These are phyloP conservation scores for Aphidius ervi DNA, from an alignment of 1,140 invertebrate species.

Conservation along the genomic window DNA sequence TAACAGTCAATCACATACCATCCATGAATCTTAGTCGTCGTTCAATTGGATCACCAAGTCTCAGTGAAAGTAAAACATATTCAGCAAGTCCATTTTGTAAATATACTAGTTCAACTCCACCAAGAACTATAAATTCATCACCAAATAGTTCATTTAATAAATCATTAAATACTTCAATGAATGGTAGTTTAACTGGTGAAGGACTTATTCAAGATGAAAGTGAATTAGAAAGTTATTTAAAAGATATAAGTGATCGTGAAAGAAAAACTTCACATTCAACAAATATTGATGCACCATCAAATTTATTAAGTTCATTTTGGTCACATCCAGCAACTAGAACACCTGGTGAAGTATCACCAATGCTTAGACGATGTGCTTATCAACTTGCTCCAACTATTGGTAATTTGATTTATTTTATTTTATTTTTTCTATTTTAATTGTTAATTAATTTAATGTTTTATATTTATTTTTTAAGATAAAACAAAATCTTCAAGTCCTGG, in stretches of 20 bases:
- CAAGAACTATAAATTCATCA: slow-evolving; percentile 29
- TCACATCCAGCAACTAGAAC: slow-evolving; percentile 55
- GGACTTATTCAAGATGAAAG: slow-evolving; percentile 41
- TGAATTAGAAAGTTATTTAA: slow-evolving; percentile 41
- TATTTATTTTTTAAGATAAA: slow-evolving; percentile 30
- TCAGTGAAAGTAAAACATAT: slow-evolving; percentile 41
- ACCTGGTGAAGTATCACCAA: slow-evolving; percentile 53
- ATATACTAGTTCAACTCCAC: slow-evolving; percentile 30
- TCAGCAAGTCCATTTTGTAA: slow-evolving; percentile 37
- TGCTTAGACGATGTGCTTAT: slow-evolving; percentile 54
- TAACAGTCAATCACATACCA: slow-evolving; percentile 32
- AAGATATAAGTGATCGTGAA: slow-evolving; percentile 35
- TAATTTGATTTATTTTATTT: slow-evolving; percentile 26
- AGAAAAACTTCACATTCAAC: slow-evolving; percentile 34
- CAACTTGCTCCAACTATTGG: slow-evolving; percentile 56
- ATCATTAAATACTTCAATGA: slow-evolving; percentile 38
- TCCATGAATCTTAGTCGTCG: slow-evolving; percentile 38
- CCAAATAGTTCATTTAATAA: slow-evolving; percentile 38
- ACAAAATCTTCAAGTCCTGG: slow-evolving; percentile 49
- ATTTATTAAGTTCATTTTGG: slow-evolving; percentile 56
- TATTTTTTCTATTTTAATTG: too few relatives aligned
- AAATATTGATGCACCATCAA: slow-evolving; percentile 44
- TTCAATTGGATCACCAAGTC: slow-evolving; percentile 32
- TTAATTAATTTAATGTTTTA: slow-evolving; percentile 3
- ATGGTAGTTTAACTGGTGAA: slow-evolving; percentile 38